phyloP scores from a whole-genome alignment of 2,888 invertebrate genomes.

The Uloborus plumipes region DNA sequence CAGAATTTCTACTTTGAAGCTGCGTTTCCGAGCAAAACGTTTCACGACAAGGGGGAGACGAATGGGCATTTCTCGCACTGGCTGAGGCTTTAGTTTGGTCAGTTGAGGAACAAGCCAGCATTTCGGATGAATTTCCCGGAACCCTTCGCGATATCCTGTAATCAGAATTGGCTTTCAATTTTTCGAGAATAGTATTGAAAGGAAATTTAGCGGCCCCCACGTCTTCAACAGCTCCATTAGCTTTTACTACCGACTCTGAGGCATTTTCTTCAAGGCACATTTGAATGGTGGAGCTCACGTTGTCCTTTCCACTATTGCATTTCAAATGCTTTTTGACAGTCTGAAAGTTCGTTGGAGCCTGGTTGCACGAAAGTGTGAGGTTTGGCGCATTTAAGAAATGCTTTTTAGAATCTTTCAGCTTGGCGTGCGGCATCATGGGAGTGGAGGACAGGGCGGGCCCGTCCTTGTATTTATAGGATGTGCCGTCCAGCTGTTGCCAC shows the following conservation, averaged over 20 bases:
- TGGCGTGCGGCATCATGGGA: slow-evolving; percentile 27
- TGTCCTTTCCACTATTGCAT: slow-evolving; percentile 7
- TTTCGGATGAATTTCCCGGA: slow-evolving; percentile 8
- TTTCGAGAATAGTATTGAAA: slow-evolving; percentile 49
- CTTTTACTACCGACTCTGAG: slow-evolving; percentile 20
- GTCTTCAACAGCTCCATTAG: slow-evolving; percentile 2
- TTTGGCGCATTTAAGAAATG: background rate
- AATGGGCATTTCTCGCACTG: background rate
- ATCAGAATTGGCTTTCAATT: slow-evolving; percentile 49
- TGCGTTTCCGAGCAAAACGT: background rate
- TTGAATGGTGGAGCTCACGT: background rate
- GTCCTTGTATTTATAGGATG: slow-evolving; percentile 4
- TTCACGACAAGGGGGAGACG: background rate
- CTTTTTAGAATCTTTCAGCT: slow-evolving; percentile 9
- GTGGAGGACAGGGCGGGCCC: slow-evolving; percentile 39
- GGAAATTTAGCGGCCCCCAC: slow-evolving; percentile 38
- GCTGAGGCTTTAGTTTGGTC: background rate
- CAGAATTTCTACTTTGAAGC: background rate
- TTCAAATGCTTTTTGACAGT: slow-evolving; percentile 44
- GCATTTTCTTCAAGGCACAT: slow-evolving; percentile 11
- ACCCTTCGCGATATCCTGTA: slow-evolving; percentile 35
- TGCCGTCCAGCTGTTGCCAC: background rate
- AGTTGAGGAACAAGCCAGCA: slow-evolving; percentile 1
- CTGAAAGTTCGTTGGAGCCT: slow-evolving; percentile 26
- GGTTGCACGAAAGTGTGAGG: background rate